Conservation (phyloP, 2,113 vertebrate species). For the Arothron firmamentum region DNA sequence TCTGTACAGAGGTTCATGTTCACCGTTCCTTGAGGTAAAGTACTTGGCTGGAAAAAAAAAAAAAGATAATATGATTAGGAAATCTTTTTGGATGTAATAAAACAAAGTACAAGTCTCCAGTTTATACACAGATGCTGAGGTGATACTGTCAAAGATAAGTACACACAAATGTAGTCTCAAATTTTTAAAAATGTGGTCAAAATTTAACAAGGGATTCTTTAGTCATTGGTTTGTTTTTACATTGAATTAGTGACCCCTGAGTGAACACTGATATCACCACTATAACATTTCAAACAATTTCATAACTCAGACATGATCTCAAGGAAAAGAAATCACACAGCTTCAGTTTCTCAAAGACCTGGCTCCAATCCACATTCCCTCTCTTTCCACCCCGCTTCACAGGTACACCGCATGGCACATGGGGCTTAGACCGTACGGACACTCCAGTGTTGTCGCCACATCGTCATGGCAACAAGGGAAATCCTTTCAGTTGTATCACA, state of each 20-base stretch:
- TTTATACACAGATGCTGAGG: too few species aligned
- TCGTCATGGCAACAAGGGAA: conserved; percentile 44
- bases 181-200: too few species aligned
- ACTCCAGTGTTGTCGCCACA: conserved; percentile 24
- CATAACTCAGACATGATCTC: neutral
- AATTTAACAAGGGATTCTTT: neutral
- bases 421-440: conserved; percentile 27
- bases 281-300: conserved; percentile 22
- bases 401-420: neutral
- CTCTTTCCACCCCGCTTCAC: neutral
- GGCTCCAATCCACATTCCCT: conserved; percentile 1
- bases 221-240: conserved; percentile 11
- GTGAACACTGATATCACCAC: conserved; percentile 31
- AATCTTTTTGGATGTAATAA: neutral
- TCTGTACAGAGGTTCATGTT: conserved; percentile 82
- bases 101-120: neutral
- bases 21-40: conserved; percentile 79
- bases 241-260: neutral
- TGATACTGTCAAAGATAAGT: neutral
- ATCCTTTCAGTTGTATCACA: conserved; percentile 28
- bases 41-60: conserved; percentile 72
- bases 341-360: neutral
- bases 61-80: neutral
- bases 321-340: conserved; percentile 3
- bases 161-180: neutral